phyloP scores from a whole-genome alignment of 1,140 invertebrate genomes.

The Brachionus sp. region DNA sequence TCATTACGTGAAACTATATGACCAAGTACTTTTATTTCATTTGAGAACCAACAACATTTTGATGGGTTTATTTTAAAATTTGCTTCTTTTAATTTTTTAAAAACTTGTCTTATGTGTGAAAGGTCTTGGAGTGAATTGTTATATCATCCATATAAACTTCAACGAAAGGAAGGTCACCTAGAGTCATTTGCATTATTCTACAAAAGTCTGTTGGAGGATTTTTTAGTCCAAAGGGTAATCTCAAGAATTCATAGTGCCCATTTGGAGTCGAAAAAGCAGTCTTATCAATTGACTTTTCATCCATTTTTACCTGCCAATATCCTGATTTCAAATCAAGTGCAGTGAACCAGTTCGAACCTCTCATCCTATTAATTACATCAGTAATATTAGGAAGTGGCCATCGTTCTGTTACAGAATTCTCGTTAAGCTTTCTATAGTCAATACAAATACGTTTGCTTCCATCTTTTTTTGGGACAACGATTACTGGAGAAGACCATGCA shows the following conservation, averaged over 20 bases:
- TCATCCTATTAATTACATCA: background rate
- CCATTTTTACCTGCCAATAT: background rate
- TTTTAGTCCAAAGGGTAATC: background rate
- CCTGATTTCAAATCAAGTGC: background rate
- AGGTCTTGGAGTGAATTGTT: background rate
- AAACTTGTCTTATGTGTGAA: background rate
- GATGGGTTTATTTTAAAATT: too few relatives aligned
- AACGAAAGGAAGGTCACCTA: background rate
- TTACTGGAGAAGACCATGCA: background rate
- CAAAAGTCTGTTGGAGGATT: background rate
- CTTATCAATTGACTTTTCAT: background rate
- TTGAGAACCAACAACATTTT: too few relatives aligned
- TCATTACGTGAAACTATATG: too few relatives aligned
- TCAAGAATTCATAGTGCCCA: background rate
- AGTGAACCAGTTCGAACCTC: background rate
- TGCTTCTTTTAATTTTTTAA: background rate
- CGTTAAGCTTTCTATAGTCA: background rate
- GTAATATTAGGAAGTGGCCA: background rate
- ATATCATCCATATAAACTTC: background rate
- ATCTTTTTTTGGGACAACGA: background rate
- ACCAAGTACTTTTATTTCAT: too few relatives aligned
- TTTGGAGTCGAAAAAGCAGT: background rate
- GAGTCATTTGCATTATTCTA: background rate
- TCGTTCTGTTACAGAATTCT: background rate
- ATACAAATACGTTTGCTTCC: background rate